phyloP scores from a whole-genome alignment of 2,888 invertebrate species.

The Apodemia duryi region DNA sequence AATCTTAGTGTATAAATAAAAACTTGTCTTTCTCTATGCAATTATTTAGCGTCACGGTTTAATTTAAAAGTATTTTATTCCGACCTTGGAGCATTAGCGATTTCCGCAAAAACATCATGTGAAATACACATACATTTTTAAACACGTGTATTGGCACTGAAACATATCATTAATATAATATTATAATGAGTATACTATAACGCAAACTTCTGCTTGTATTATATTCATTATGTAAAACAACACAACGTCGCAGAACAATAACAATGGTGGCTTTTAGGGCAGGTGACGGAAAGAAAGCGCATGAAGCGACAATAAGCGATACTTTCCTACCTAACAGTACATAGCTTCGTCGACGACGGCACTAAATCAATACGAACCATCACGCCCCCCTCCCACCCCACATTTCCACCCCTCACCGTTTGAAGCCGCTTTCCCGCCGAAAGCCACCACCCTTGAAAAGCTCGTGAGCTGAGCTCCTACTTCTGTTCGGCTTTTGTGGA shows the following conservation, averaged over 20 bases:
- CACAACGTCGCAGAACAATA: neutral
- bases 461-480: slow-evolving; percentile 79
- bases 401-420: slow-evolving; percentile 40
- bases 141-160: neutral
- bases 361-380: slow-evolving; percentile 81
- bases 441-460: slow-evolving; percentile 79
- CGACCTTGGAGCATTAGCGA: too few relatives aligned
- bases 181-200: neutral
- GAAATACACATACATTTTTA: neutral
- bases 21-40: too few relatives aligned
- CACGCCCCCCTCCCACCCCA: slow-evolving; percentile 58
- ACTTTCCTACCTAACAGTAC: slow-evolving; percentile 69
- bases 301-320: slow-evolving; percentile 68
- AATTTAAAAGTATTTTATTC: too few relatives aligned
- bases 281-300: slow-evolving; percentile 66
- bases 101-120: too few relatives aligned
- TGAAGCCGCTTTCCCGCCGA: slow-evolving; percentile 74
- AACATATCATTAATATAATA: neutral
- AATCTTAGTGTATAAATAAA: too few relatives aligned
- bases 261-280: slow-evolving; percentile 11
- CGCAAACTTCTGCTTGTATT: neutral
- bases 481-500: slow-evolving; percentile 79
- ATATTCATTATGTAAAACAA: neutral
- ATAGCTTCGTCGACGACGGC: slow-evolving; percentile 79
- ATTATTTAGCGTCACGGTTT: too few relatives aligned